phyloP scores from a whole-genome alignment of 2,113 vertebrate genomes.

The Xiphias gladius region DNA sequence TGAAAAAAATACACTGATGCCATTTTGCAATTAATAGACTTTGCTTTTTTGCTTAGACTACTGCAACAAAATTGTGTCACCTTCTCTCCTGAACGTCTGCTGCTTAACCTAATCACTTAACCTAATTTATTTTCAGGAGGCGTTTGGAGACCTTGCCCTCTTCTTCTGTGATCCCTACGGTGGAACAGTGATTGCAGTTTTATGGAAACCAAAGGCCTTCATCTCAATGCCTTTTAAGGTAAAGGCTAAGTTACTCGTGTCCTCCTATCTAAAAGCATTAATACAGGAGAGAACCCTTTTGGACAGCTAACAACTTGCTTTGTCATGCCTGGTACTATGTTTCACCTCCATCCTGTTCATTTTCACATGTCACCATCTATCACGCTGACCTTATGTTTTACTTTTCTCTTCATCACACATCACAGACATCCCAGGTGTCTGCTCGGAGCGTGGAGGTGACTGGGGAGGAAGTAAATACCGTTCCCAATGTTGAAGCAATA shows the following conservation, averaged over 20 bases:
- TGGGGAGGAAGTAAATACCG: conserved; percentile 73
- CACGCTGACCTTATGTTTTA: neutral
- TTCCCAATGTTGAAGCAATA: conserved; percentile 94
- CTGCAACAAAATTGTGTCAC: neutral
- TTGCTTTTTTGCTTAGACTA: neutral
- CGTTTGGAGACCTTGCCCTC: conserved; percentile 91
- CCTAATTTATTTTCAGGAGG: conserved; percentile 81
- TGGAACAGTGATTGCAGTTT: conserved; percentile 91
- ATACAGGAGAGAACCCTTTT: neutral
- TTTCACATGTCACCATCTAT: neutral
- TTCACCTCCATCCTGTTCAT: neutral
- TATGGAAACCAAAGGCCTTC: conserved; percentile 96
- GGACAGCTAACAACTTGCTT: neutral
- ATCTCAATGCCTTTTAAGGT: conserved; percentile 92
- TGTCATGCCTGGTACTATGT: neutral
- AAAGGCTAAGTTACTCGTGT: neutral
- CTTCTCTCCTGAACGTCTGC: neutral
- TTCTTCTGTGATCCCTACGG: conserved; percentile 95
- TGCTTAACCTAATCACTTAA: neutral
- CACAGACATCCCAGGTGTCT: conserved; percentile 87
- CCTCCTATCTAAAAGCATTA: neutral
- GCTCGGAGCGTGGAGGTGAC: conserved; percentile 84
- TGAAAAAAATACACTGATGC: no score
- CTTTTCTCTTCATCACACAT: conserved; percentile 8
- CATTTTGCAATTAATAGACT: neutral